Conservation (phyloP, 2,113 vertebrate genomes). For the Notiomystis cincta region DNA sequence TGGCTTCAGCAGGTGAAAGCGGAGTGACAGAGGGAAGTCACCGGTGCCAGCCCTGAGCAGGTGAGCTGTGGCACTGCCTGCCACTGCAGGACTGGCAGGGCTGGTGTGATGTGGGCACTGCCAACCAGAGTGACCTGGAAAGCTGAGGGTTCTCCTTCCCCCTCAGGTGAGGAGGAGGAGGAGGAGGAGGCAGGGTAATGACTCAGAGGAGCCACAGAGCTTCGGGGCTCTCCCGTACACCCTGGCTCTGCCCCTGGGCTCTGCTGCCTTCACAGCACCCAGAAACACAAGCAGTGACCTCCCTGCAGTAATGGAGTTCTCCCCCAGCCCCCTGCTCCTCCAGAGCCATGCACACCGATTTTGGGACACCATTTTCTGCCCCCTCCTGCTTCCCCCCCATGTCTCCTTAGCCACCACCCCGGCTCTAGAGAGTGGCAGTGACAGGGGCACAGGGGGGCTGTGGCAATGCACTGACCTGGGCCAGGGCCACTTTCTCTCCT, state of each 20-base stretch:
- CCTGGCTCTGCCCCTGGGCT: rapidly evolving
- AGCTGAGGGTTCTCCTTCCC: not conserved
- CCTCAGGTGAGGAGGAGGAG: not conserved
- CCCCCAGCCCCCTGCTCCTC: not conserved
- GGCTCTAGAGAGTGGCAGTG: rapidly evolving
- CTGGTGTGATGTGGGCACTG: not conserved
- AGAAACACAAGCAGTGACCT: not conserved
- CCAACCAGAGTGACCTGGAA: not conserved
- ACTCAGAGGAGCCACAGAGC: not conserved
- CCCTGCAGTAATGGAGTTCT: rapidly evolving
- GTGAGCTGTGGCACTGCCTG: not conserved
- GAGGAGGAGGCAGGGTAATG: not conserved
- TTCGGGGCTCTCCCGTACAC: rapidly evolving
- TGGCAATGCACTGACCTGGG: not conserved
- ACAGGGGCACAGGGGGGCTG: not conserved
- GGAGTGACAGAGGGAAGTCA: not conserved
- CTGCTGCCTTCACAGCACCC: not conserved
- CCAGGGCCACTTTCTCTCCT: not conserved
- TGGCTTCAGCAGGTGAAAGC: not conserved
- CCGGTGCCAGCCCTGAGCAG: not conserved
- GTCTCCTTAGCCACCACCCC: not conserved
- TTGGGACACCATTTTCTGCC: not conserved
- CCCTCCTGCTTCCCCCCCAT: rapidly evolving
- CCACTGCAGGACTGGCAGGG: not conserved
- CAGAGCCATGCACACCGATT: not conserved